phyloP scores from a whole-genome alignment of 92 coral and sea anemone genomes.

The Phenganax subtilis region DNA sequence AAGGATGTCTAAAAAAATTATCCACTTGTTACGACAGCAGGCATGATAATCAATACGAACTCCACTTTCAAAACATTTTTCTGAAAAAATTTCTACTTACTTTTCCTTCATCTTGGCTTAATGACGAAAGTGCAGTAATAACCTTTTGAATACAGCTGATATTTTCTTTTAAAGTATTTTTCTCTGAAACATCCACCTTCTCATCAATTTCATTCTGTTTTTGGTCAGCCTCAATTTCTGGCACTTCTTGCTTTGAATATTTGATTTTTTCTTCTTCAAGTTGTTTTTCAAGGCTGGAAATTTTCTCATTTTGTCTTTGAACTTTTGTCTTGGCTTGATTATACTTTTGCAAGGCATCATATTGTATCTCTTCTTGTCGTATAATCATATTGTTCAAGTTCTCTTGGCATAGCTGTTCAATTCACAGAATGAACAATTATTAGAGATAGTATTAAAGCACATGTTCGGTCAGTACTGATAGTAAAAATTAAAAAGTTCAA shows the following conservation, averaged over 20 bases:
- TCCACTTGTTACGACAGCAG: not conserved
- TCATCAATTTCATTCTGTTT: not conserved
- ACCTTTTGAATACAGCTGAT: not conserved
- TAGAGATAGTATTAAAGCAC: not conserved
- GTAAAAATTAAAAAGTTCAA: not conserved
- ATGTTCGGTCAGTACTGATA: not conserved
- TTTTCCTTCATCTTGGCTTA: not conserved
- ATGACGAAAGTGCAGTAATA: not conserved
- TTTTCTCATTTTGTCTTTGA: slow-evolving; percentile 18
- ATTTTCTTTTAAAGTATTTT: not conserved
- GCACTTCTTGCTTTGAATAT: not conserved
- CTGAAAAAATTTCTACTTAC: not conserved
- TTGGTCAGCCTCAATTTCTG: not conserved
- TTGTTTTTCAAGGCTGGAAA: slow-evolving; percentile 1
- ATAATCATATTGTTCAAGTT: slow-evolving; percentile 8
- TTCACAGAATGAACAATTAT: not conserved
- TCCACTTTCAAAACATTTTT: not conserved
- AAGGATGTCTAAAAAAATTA: slow-evolving; percentile 24
- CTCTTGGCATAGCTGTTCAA: slow-evolving; percentile 3
- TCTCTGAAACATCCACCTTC: slow-evolving; percentile 24
- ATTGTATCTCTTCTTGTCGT: not conserved
- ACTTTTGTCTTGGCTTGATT: slow-evolving; percentile 3
- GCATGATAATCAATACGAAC: not conserved
- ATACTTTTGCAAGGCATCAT: not conserved
- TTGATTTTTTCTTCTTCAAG: slow-evolving; percentile 10